These are phyloP conservation scores for Cyprinella venusta DNA, from an alignment of 2,797 vertebrate genomes.

Conservation along the genomic window DNA sequence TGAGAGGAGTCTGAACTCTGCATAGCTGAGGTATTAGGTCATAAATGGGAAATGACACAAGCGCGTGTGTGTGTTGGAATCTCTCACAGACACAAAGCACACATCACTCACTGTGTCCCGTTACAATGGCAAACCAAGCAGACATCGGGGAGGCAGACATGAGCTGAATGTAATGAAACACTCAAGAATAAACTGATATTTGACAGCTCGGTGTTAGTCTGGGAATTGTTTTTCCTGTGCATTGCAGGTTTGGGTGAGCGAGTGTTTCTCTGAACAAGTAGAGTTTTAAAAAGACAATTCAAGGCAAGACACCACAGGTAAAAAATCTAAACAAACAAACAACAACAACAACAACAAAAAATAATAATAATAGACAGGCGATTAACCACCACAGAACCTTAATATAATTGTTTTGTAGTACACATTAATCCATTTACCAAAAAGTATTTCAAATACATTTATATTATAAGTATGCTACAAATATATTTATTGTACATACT, in stretches of 20 bases:
- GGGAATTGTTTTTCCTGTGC: conserved; percentile 7
- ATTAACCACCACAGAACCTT: not conserved
- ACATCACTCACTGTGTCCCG: conserved; percentile 8
- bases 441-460: no score
- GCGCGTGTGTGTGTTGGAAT: not conserved
- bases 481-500: no score
- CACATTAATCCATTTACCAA: no score
- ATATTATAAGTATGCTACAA: no score
- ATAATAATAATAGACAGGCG: not conserved
- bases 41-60: conserved; percentile 23
- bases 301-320: not conserved
- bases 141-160: conserved; percentile 30
- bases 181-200: conserved; percentile 25
- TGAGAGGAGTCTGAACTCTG: conserved; percentile 35
- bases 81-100: conserved; percentile 26
- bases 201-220: conserved; percentile 12
- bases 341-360: no score
- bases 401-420: not conserved
- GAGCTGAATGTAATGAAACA: conserved; percentile 40
- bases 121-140: conserved; percentile 30
- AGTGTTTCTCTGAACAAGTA: conserved; percentile 30
- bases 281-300: conserved; percentile 50
- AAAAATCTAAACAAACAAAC: no score
- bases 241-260: not conserved
- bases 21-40: conserved; percentile 37